Evolutionary conservation across 2,888 invertebrate species (phyloP), one percentile per base, ranked within the genome.

Genomic region (Macrophya annulata): DNA sequence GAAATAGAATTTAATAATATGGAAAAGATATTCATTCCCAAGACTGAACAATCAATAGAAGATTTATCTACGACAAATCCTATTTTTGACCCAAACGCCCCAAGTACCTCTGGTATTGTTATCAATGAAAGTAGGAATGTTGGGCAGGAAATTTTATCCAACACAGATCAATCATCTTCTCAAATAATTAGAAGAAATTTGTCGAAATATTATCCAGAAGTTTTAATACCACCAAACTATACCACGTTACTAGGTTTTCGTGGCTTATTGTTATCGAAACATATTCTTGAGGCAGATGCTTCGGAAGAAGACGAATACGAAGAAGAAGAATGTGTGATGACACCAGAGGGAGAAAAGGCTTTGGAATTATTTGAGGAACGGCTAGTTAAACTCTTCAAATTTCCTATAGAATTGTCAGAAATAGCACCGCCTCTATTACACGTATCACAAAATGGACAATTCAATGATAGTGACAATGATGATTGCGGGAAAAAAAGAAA

Each of bases 391-490:
- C 88, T 93, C 62, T 93, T 93, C 82, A 90, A 90, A 77, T 90
- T 91, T 86, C 92, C 93, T 0, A 88, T 92, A 86, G 90, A 89
- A 65, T 89, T 93, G 86, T 90, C 92, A 6, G 89, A 85, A 77
- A 31, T 84, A 43, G 31, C 59, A 9, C 85, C 85, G 17, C 85
- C 85, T 17, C 6, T 81, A 15, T 81, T 81, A 62, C 81, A 81
- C 40, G 15, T 15, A n/a, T 15, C 43, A 12, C n/a, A 43, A 43
- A 51, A 62, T n/a, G 17, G 17, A 9, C 17, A 37, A 17, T 51
- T 55, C 8, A 37, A 37, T 51, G 15, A 62, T 81, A 21, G 21
- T 12, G 21, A n/a, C 12, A 31, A 59, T 25, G 21, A 37, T 40
- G n/a, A 9, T 81, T 12, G 17, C 43, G 4, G 15, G 12, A 81